These are phyloP conservation scores for Zele albiditarsus DNA, from an alignment of 2,888 invertebrate genomes.

Conservation along the genomic window DNA sequence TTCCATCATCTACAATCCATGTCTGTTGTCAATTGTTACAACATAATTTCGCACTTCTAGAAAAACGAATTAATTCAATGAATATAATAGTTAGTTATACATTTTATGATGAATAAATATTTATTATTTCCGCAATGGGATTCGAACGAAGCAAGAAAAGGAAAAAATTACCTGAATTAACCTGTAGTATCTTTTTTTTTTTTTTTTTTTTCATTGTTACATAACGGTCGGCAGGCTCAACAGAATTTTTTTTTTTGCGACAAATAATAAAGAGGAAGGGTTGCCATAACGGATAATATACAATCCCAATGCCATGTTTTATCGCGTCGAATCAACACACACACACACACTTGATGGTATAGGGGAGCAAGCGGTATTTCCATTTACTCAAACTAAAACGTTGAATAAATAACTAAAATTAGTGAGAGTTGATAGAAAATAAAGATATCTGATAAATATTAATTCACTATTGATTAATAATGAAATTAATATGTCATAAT, in stretches of 20 bases:
- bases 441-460: too few relatives aligned
- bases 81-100: background rate
- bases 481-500: too few relatives aligned
- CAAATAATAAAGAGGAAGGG: background rate
- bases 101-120: background rate
- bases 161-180: slow-evolving; percentile 7
- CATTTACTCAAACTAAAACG: too few relatives aligned
- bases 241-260: background rate
- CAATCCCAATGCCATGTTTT: slow-evolving; percentile 49
- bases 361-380: too few relatives aligned
- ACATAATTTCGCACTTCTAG: background rate
- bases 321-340: slow-evolving; percentile 40
- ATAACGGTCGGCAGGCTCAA: slow-evolving; percentile 1
- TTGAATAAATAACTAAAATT: too few relatives aligned
- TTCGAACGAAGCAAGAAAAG: background rate
- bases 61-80: background rate
- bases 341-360: background rate
- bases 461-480: too few relatives aligned
- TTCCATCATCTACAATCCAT: background rate
- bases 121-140: background rate
- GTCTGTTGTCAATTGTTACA: background rate
- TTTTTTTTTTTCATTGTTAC: background rate
- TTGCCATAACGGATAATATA: slow-evolving; percentile 44
- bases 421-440: too few relatives aligned
- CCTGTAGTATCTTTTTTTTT: slow-evolving; percentile 9